Evolutionary conservation across 2,113 vertebrate species (phyloP).

Genomic region (Lampris incognitus): DNA sequence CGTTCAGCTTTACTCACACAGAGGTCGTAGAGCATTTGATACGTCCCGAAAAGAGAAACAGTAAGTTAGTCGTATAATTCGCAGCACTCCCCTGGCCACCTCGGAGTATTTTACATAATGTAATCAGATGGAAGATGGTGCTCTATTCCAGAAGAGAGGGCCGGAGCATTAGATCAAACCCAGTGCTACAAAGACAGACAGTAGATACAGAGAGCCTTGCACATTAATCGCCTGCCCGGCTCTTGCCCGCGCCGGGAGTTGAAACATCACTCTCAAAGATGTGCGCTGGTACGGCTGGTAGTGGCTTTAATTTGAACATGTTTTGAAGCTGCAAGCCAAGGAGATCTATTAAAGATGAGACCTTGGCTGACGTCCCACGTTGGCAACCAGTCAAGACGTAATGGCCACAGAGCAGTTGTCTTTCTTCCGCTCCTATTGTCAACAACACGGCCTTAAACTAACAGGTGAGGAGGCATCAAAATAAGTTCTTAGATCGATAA

Average conservation of each 20-base stretch:
- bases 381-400: slow-evolving; percentile 36
- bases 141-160: slow-evolving; percentile 6
- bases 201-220: slow-evolving; percentile 20
- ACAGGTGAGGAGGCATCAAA: slow-evolving; percentile 2
- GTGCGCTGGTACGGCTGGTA: slow-evolving; percentile 34
- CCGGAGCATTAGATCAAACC: slow-evolving; percentile 43
- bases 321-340: slow-evolving; percentile 45
- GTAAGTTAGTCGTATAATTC: neutral
- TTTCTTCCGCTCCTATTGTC: slow-evolving; percentile 10
- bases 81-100: slow-evolving; percentile 3
- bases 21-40: slow-evolving; percentile 14
- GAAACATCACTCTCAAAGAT: slow-evolving; percentile 47
- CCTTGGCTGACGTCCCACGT: slow-evolving; percentile 52
- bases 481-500: slow-evolving; percentile 7
- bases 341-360: slow-evolving; percentile 73
- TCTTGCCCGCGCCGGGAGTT: slow-evolving; percentile 17
- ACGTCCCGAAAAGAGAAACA: neutral
- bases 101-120: slow-evolving; percentile 21
- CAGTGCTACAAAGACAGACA: slow-evolving; percentile 26
- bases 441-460: neutral
- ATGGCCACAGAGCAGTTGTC: neutral
- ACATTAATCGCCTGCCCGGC: slow-evolving; percentile 49
- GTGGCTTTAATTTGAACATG: slow-evolving; percentile 68
- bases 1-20: neutral
- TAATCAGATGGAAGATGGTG: slow-evolving; percentile 41